Evolutionary conservation across 1,140 invertebrate species (phyloP).

Genomic region (Neomicropteryx cornuta): DNA sequence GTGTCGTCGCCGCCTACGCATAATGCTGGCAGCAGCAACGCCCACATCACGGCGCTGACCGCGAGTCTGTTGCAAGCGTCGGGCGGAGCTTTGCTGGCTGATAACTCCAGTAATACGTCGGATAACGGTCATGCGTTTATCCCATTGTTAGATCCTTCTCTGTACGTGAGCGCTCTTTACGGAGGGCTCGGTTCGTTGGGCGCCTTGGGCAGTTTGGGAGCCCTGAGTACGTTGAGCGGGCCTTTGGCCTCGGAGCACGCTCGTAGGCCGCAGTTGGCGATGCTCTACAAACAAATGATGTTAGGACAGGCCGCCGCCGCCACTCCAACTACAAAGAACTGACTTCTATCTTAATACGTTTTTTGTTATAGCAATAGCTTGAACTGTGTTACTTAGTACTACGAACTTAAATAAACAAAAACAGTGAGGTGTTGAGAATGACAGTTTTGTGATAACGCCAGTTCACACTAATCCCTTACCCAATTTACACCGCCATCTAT

Average conservation of each 20-base stretch:
- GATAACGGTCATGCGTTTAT: slow-evolving; percentile 20
- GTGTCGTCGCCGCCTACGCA: not conserved
- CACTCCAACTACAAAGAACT: slow-evolving; percentile 33
- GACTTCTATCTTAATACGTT: too few species aligned
- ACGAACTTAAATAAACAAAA: too few species aligned
- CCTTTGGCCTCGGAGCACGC: slow-evolving; percentile 25
- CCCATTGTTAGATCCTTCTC: slow-evolving; percentile 24
- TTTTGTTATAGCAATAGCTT: too few species aligned
- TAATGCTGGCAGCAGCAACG: slow-evolving; percentile 10
- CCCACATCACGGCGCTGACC: slow-evolving; percentile 10
- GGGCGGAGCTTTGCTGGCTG: slow-evolving; percentile 14
- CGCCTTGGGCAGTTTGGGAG: slow-evolving; percentile 17
- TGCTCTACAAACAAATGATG: slow-evolving; percentile 25
- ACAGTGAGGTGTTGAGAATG: too few species aligned
- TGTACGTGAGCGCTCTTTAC: slow-evolving; percentile 32
- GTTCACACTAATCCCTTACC: too few species aligned
- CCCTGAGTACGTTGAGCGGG: slow-evolving; percentile 24
- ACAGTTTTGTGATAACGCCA: too few species aligned
- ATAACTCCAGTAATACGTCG: slow-evolving; percentile 18
- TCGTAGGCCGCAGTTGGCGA: slow-evolving; percentile 18
- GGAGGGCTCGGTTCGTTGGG: slow-evolving; percentile 24
- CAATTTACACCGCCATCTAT: too few species aligned
- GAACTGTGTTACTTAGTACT: too few species aligned
- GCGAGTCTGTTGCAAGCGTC: slow-evolving; percentile 11
- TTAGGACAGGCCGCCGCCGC: slow-evolving; percentile 9